phyloP scores from a whole-genome alignment of 2,113 vertebrate genomes.

The Xerus inauris region DNA sequence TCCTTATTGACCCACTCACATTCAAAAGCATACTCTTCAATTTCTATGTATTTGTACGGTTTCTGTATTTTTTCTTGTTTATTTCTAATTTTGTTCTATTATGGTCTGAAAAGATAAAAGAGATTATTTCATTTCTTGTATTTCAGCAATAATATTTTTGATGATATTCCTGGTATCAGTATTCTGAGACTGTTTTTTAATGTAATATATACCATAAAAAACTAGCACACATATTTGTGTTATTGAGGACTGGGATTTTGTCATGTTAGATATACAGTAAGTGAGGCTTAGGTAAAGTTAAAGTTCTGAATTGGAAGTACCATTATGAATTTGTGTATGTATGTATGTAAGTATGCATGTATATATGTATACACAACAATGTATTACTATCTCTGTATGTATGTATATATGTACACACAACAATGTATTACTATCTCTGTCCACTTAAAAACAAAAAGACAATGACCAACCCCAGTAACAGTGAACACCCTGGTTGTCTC shows the following conservation, averaged over 20 bases:
- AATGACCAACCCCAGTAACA: not conserved
- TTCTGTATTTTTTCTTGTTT: no score
- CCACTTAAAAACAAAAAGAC: not conserved
- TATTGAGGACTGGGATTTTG: constrained; percentile 7
- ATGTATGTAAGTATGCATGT: not conserved
- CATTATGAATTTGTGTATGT: not conserved
- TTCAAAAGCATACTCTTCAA: no score
- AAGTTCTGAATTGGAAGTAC: not conserved
- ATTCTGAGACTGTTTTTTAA: not conserved
- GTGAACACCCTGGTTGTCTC: not conserved
- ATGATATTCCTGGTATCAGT: not conserved
- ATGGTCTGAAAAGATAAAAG: no score
- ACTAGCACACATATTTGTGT: not conserved
- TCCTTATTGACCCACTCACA: no score
- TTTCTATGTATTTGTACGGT: no score
- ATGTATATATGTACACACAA: not conserved
- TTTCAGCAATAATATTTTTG: not conserved
- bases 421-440: not conserved
- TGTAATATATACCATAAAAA: not conserved
- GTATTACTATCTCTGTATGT: not conserved
- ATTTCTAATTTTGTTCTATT: no score
- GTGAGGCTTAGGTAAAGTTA: not conserved
- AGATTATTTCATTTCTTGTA: no score
- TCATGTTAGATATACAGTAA: not conserved
- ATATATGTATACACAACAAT: not conserved